Conservation (phyloP, 2,113 vertebrate genomes). For the Mesitornis unicolor region DNA sequence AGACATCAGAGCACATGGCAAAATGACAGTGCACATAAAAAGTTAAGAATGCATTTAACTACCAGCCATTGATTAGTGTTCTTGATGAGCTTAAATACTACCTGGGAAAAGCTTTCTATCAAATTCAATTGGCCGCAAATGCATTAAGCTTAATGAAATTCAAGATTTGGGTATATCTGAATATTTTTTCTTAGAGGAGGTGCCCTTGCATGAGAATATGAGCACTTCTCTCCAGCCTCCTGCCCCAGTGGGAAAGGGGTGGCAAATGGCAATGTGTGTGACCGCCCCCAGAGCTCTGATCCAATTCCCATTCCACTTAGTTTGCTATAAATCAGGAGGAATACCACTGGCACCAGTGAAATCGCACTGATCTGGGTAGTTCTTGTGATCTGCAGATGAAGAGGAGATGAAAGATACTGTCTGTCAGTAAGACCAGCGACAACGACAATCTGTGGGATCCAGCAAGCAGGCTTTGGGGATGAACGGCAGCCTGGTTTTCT, state of each 20-base stretch:
- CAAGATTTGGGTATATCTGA: not conserved
- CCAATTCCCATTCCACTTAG: slow-evolving; percentile 9
- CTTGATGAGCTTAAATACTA: slow-evolving; percentile 22
- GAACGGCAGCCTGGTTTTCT: not conserved
- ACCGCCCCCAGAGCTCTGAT: not conserved
- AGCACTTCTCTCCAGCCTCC: not conserved
- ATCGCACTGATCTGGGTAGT: not conserved
- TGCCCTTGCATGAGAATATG: not conserved
- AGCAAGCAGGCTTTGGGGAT: not conserved
- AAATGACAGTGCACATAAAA: slow-evolving; percentile 30
- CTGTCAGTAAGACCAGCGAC: not conserved
- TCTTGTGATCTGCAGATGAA: not conserved
- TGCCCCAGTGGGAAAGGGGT: not conserved
- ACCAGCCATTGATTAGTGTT: not conserved
- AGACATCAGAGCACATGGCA: slow-evolving; percentile 12
- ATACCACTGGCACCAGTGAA: not conserved
- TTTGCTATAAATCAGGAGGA: slow-evolving; percentile 26
- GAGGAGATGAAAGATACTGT: not conserved
- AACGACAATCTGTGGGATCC: not conserved
- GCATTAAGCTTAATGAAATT: not conserved
- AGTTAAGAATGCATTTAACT: slow-evolving; percentile 47
- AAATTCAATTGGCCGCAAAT: slow-evolving; percentile 7
- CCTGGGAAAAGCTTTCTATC: slow-evolving; percentile 20
- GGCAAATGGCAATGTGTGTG: not conserved
- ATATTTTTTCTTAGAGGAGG: not conserved